phyloP scores from a whole-genome alignment of 2,113 vertebrate genomes.

The Stigmatopora argus region DNA sequence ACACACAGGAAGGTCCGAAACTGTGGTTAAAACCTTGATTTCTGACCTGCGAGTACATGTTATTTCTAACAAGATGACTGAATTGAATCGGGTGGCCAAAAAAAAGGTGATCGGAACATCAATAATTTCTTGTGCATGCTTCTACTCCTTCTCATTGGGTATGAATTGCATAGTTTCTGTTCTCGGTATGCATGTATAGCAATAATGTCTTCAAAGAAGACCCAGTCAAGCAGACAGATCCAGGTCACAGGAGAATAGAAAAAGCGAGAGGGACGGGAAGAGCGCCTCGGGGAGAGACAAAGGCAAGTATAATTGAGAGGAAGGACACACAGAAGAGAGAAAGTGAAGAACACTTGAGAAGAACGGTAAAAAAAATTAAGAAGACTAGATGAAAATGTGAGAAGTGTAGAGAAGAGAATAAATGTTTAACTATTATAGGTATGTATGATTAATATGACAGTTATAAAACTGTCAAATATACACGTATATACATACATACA shows the following conservation, averaged over 20 bases:
- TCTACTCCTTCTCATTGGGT: conserved; percentile 19
- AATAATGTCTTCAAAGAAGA: conserved; percentile 56
- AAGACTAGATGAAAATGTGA: not conserved
- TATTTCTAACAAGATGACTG: too few species aligned
- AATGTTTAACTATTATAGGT: too few species aligned
- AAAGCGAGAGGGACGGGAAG: conserved; percentile 12
- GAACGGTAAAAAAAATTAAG: conserved; percentile 17
- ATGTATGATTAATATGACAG: too few species aligned
- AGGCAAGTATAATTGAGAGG: not conserved
- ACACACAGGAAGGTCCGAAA: too few species aligned
- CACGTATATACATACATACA: too few species aligned
- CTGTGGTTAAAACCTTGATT: too few species aligned
- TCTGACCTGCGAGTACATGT: too few species aligned
- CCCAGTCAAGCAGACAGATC: conserved; percentile 64
- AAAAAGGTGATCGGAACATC: too few species aligned
- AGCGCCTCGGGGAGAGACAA: conserved; percentile 11
- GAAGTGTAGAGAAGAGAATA: not conserved
- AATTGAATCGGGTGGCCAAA: too few species aligned
- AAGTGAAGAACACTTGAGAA: conserved; percentile 16
- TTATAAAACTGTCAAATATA: too few species aligned
- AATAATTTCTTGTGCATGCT: not conserved
- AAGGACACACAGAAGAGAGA: conserved; percentile 21
- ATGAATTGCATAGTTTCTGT: conserved; percentile 18
- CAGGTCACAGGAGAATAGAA: conserved; percentile 68
- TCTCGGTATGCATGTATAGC: conserved; percentile 35